Conservation (phyloP, 2,113 vertebrate genomes). For the Sprattus sprattus region DNA sequence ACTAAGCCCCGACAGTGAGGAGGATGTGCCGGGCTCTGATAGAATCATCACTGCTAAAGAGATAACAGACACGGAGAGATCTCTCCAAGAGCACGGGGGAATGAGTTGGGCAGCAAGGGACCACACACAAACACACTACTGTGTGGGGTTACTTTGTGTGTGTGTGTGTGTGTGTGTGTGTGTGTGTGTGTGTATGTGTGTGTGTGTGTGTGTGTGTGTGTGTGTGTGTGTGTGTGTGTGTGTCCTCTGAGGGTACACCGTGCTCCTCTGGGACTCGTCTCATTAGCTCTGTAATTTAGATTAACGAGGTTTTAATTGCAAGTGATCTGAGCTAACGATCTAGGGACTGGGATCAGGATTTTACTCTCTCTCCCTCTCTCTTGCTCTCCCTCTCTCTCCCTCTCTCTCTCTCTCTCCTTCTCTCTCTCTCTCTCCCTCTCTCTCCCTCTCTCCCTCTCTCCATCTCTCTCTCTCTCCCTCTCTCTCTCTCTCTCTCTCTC, state of each 20-base stretch:
- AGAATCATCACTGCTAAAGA: constrained; percentile 8
- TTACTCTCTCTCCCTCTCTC: constrained; percentile 44
- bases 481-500: background rate
- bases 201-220: constrained; percentile 26
- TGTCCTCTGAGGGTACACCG: constrained; percentile 63
- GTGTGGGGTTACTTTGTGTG: background rate
- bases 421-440: background rate
- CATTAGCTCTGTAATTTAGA: constrained; percentile 82
- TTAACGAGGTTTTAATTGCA: constrained; percentile 80
- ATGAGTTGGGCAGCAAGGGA: background rate
- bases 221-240: background rate
- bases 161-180: constrained; percentile 21
- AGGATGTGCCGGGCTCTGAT: background rate
- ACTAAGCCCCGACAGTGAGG: background rate
- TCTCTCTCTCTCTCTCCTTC: background rate
- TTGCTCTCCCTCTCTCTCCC: constrained; percentile 33
- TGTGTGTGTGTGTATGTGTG: constrained; percentile 25
- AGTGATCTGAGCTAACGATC: constrained; percentile 74
- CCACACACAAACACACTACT: background rate
- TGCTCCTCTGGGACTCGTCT: constrained; percentile 71
- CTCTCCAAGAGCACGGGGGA: background rate
- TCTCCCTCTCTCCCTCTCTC: too few relatives aligned
- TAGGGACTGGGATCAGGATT: constrained; percentile 65
- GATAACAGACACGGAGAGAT: background rate
- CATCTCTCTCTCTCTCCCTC: background rate